These are phyloP conservation scores for Erythrocercus mccallii DNA, from an alignment of 2,113 vertebrate species.

Conservation along the genomic window DNA sequence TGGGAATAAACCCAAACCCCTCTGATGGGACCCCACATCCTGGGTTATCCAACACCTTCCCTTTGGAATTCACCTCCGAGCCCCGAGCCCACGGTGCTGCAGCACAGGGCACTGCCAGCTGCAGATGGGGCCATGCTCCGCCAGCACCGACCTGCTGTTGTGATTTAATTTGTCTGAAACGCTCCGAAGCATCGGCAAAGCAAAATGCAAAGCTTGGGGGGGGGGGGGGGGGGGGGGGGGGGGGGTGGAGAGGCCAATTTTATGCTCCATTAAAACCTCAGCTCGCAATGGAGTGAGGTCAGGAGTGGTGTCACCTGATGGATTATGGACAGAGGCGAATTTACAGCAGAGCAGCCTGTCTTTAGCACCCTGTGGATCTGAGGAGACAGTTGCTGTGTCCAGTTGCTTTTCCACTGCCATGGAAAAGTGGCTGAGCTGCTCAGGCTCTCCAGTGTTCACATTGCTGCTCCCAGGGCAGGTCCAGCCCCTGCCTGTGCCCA, in stretches of 20 bases:
- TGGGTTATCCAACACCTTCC: neutral
- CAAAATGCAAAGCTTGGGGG: neutral
- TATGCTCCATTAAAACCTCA: slow-evolving; percentile 41
- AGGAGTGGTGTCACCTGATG: neutral
- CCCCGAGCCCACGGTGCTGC: neutral
- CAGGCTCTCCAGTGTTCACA: fast-evolving
- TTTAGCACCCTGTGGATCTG: neutral
- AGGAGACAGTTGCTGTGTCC: neutral
- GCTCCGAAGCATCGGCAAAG: neutral
- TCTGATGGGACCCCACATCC: neutral
- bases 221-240: neutral
- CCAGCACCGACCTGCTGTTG: neutral
- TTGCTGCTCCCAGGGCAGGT: neutral
- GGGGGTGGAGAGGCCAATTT: slow-evolving; percentile 29
- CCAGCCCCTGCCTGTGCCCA: neutral
- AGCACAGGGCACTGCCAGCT: neutral
- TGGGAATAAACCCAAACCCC: neutral
- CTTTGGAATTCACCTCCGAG: neutral
- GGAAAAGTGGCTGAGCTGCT: neutral
- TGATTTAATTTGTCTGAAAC: neutral
- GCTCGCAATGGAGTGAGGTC: neutral
- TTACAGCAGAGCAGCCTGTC: neutral
- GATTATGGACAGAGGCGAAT: neutral
- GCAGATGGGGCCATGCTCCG: neutral
- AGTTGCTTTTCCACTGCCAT: neutral